Evolutionary conservation across 2,113 vertebrate species (phyloP), one percentile per base, ranked within the genome.

Genomic region (Chloroceryle aenea): DNA sequence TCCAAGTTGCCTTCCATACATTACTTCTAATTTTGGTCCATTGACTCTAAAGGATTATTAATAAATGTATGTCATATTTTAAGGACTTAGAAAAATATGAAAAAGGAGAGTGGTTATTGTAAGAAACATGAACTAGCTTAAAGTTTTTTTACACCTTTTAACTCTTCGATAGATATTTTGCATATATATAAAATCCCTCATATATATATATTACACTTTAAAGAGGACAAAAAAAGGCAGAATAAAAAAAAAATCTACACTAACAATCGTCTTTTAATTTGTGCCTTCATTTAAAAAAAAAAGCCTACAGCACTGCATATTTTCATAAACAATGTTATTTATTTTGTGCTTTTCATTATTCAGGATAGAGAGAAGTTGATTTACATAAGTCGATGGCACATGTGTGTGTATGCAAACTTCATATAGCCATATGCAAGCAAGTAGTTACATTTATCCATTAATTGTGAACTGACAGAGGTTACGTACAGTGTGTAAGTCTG

Each of bases 401-500:
- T 62, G 17, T 85, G 76, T 89, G 48, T 94, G 69, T 89, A 48
- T 76, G 55, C 38, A 77, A 42, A 87, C 78, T 95, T 94, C 71
- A 77, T 75, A 86, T 38, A 90, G 72, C 82, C 87, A 85, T 85
- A 91, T 95, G 42, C 53, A 94, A 93, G 89, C n/a, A 87, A 94
- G 77, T 48, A 83, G 58, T 96, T 96, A 74, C 72, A 71, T 97
- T 95, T 86, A 97, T 93, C 94, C 3, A 7, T 59, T 96, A 91
- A 87, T 95, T 89, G 91, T 95, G 88, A 94, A 85, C 69, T 40
- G 76, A 95, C 87, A 95, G 87, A 87, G 92, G 92, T 90, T 96
- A 97, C 76, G 43, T 85, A 68, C 42, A 89, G 86, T 89, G 68
- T 89, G 71, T 40, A 86, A 86, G 48, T 92, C 75, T 95, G 80